A percentile compares a stretch with the other conserved stretches of the same genome.
These are phyloP conservation scores for Ochropacha duplaris DNA, from an alignment of 2,888 invertebrate species.

Conservation along the genomic window DNA sequence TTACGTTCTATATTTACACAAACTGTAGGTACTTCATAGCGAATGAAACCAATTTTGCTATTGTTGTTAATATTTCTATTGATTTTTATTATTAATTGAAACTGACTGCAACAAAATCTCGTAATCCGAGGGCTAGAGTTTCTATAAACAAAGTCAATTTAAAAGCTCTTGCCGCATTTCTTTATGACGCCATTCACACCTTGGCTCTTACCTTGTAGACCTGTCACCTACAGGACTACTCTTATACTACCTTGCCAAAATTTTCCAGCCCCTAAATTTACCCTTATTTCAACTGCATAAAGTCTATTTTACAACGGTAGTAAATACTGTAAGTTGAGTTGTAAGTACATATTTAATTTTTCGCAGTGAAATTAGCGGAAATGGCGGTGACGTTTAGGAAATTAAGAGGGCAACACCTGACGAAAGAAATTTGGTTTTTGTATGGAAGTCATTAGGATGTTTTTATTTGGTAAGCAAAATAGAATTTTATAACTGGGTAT, in stretches of 20 bases:
- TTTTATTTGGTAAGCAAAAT: neutral
- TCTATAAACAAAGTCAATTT: neutral
- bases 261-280: neutral
- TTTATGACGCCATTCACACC: conserved; percentile 1
- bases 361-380: conserved; percentile 36
- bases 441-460: neutral
- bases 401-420: conserved; percentile 28
- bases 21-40: too few relatives aligned
- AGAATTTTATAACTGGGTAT: neutral
- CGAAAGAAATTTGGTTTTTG: conserved; percentile 19
- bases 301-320: neutral
- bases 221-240: conserved; percentile 5
- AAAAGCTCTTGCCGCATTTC: neutral
- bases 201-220: conserved; percentile 1
- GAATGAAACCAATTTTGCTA: too few relatives aligned
- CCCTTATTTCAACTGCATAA: neutral
- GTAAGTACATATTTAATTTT: conserved; percentile 40
- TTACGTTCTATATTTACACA: too few relatives aligned
- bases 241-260: neutral
- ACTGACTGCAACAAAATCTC: too few relatives aligned
- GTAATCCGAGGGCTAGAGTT: neutral
- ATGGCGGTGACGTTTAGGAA: conserved; percentile 41
- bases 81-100: too few relatives aligned
- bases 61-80: too few relatives aligned
- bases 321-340: neutral